Evolutionary conservation across 2,797 vertebrate species (phyloP).

Genomic region (Pseudomugil gertrudae): DNA sequence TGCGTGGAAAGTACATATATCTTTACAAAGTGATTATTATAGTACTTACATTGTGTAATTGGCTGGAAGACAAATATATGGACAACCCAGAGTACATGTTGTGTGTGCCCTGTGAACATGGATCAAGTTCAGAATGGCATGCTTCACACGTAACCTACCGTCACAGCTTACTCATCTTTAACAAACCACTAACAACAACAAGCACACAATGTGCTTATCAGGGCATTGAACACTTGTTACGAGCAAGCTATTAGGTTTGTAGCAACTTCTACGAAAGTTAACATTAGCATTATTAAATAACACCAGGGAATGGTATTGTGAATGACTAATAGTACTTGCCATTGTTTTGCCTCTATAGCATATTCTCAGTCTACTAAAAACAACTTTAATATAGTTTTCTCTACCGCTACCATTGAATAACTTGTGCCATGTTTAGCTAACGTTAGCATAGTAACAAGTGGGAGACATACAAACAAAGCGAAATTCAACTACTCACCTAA

Average conservation of each 20-base stretch:
- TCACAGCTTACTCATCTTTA: neutral
- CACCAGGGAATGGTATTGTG: neutral
- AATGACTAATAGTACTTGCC: neutral
- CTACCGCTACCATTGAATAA: slow-evolving; percentile 8
- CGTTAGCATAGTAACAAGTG: slow-evolving; percentile 43
- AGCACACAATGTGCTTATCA: neutral
- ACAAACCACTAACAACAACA: neutral
- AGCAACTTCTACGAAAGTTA: neutral
- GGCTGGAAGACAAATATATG: slow-evolving; percentile 14
- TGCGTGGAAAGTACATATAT: neutral
- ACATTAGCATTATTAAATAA: neutral
- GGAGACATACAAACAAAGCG: neutral
- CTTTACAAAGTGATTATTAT: neutral
- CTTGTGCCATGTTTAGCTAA: slow-evolving; percentile 32
- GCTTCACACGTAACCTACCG: neutral
- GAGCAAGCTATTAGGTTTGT: neutral
- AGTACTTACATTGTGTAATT: slow-evolving; percentile 27
- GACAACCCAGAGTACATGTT: slow-evolving; percentile 22
- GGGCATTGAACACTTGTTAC: neutral
- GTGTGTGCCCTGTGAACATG: slow-evolving; percentile 2
- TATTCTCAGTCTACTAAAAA: neutral
- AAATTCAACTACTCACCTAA: slow-evolving; percentile 23
- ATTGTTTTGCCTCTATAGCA: neutral
- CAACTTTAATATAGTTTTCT: neutral
- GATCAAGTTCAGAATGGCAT: neutral